Percentiles rank a stretch among this genome's conserved stretches.
Conservation (phyloP, 1,140 invertebrate genomes). For the Magallana gigas region DNA sequence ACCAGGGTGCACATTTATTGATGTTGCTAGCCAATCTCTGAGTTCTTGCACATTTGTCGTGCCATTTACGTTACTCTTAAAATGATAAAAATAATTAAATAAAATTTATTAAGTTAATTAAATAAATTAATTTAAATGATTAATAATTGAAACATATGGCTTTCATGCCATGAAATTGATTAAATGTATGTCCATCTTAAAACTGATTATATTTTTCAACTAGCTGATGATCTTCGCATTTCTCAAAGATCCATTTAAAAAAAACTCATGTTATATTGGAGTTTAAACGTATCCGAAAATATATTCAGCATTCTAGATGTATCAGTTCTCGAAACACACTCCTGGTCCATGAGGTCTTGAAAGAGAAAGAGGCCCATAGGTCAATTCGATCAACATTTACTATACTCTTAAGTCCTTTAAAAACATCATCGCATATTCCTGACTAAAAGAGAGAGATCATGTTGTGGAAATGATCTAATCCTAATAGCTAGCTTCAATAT, state of each 20-base stretch:
- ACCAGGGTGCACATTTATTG: not conserved
- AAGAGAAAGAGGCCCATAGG: not conserved
- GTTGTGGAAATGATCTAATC: no score
- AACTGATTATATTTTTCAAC: not conserved
- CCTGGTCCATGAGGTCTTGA: not conserved
- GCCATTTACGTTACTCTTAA: no score
- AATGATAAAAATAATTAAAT: no score
- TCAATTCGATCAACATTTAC: no score
- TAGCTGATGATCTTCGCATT: not conserved
- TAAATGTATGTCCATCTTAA: not conserved
- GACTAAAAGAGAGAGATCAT: no score
- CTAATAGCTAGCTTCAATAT: no score
- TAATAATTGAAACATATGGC: no score
- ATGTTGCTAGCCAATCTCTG: not conserved
- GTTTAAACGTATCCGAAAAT: not conserved
- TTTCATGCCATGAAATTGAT: no score
- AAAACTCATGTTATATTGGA: not conserved
- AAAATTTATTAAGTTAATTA: no score
- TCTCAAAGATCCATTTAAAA: not conserved
- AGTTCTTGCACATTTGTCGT: not conserved
- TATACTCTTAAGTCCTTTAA: no score
- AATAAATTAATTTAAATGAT: no score
- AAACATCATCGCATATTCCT: no score
- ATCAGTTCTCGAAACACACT: not conserved
- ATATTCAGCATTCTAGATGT: not conserved